phyloP scores from a whole-genome alignment of 1,140 invertebrate species.

The Oryctes rhinoceros region DNA sequence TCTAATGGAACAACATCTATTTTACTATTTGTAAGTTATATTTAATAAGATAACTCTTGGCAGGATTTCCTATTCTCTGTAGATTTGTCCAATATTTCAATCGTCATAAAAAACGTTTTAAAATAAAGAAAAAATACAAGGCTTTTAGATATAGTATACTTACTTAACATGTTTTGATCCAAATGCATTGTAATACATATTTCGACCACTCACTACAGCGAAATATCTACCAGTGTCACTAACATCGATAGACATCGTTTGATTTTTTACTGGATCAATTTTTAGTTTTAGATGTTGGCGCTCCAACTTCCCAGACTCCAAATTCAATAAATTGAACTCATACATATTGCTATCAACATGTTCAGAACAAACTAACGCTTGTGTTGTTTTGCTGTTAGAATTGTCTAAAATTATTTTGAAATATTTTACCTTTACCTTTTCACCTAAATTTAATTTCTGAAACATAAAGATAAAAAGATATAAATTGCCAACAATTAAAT shows the following conservation, averaged over 20 bases:
- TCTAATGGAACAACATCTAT: too few species aligned
- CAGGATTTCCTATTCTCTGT: too few species aligned
- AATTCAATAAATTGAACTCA: conserved; percentile 36
- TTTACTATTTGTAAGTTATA: too few species aligned
- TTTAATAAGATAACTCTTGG: too few species aligned
- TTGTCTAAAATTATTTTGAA: conserved; percentile 42
- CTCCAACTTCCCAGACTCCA: conserved; percentile 18
- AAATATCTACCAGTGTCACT: neutral
- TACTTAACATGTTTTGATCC: conserved; percentile 28
- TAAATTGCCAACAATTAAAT: too few species aligned
- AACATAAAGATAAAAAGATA: neutral
- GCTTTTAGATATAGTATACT: neutral
- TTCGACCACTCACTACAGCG: neutral
- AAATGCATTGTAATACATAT: conserved; percentile 7
- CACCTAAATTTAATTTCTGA: conserved; percentile 48
- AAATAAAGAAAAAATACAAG: conserved; percentile 54
- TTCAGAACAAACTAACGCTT: conserved; percentile 38
- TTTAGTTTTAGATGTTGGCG: conserved; percentile 7
- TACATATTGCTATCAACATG: neutral
- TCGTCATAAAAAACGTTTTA: conserved; percentile 23
- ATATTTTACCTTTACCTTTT: conserved; percentile 53
- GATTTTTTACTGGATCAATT: neutral
- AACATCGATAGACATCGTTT: conserved; percentile 20
- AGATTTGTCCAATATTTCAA: too few species aligned
- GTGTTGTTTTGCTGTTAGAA: neutral